Percentiles rank a stretch among this genome's conserved stretches.
phyloP scores from a whole-genome alignment of 2,113 vertebrate species.

The Odocoileus hemionus region DNA sequence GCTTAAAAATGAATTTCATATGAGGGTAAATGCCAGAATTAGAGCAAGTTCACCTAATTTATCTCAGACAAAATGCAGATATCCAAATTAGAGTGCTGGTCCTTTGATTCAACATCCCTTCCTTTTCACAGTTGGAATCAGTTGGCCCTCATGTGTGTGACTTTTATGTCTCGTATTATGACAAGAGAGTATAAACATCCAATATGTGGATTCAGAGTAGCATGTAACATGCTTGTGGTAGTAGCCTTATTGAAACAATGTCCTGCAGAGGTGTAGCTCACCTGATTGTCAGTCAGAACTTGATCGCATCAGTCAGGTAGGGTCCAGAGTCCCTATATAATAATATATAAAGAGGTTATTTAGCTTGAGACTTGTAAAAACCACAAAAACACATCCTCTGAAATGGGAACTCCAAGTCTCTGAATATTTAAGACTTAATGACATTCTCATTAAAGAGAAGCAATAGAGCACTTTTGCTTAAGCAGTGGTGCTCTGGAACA shows the following conservation, averaged over 20 bases:
- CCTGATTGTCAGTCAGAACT: background rate
- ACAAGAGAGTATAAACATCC: background rate
- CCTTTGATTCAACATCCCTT: background rate
- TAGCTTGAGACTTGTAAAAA: constrained; percentile 3
- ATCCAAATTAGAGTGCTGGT: background rate
- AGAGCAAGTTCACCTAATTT: background rate
- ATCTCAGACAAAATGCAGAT: background rate
- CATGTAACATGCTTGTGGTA: background rate
- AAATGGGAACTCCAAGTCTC: background rate
- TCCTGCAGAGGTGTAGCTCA: background rate
- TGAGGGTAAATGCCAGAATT: background rate
- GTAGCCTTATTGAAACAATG: background rate
- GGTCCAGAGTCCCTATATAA: background rate
- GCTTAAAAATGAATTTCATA: background rate
- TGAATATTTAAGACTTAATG: background rate
- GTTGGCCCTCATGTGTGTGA: background rate
- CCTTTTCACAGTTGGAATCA: background rate
- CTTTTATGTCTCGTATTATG: background rate
- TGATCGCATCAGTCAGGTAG: background rate
- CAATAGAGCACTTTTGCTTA: background rate
- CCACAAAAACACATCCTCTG: background rate
- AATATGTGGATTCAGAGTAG: background rate
- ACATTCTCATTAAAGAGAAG: background rate
- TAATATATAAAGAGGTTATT: background rate
- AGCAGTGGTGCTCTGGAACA: background rate